Evolutionary conservation across 92 coral and sea anemone genomes (phyloP).

Genomic region (Epizoanthus fatuus): DNA sequence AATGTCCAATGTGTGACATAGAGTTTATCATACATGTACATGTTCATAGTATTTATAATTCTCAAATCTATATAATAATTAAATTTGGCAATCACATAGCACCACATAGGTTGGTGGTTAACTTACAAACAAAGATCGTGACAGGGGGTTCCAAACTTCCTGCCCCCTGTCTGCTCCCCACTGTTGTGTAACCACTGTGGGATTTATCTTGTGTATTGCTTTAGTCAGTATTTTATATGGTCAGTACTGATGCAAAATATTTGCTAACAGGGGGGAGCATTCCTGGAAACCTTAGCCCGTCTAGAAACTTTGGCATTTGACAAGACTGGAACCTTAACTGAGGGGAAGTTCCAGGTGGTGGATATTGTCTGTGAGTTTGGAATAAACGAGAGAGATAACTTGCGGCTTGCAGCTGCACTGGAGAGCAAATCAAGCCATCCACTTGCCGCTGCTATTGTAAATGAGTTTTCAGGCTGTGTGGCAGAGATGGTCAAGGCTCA

Average conservation of each 20-base stretch:
- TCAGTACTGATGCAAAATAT: background rate
- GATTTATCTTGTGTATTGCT: too few relatives aligned
- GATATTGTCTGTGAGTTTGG: conserved; percentile 79
- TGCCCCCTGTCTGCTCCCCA: too few relatives aligned
- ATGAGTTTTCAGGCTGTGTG: conserved; percentile 93
- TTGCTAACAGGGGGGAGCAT: conserved; percentile 78
- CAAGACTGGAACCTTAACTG: conserved; percentile 98
- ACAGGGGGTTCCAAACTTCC: too few relatives aligned
- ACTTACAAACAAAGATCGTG: too few relatives aligned
- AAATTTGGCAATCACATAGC: too few relatives aligned
- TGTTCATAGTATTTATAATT: too few relatives aligned
- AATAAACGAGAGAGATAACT: conserved; percentile 80
- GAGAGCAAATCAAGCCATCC: conserved; percentile 99
- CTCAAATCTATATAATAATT: too few relatives aligned
- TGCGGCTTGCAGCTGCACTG: conserved; percentile 96
- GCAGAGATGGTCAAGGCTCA: conserved; percentile 82
- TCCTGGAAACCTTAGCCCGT: conserved; percentile 88
- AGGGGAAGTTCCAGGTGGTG: conserved; percentile 94
- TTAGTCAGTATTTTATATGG: conserved; percentile 56
- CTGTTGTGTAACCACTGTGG: too few relatives aligned
- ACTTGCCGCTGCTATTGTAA: conserved; percentile 96
- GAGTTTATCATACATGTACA: too few relatives aligned
- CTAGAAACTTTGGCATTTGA: conserved; percentile 92
- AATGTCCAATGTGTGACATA: too few relatives aligned
- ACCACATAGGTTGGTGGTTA: too few relatives aligned